Evolutionary conservation across 2,113 vertebrate species (phyloP), one percentile per base, ranked within the genome.

Genomic region (Platichthys stellatus): DNA sequence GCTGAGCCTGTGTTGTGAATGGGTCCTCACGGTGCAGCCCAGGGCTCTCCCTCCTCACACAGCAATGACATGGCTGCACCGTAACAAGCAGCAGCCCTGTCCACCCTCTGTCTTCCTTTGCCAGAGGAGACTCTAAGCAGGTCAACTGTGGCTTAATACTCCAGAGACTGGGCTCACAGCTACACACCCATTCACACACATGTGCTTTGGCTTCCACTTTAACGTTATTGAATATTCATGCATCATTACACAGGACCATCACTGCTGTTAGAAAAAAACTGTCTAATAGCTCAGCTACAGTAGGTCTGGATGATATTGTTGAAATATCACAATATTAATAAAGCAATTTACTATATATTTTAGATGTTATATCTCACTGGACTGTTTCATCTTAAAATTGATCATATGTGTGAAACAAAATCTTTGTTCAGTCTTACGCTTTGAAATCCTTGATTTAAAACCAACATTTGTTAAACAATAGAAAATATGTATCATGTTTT

Each of bases 91-190:
- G 68, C 43, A 73, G 72, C 62, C 74, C 72, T 28, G 38, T 80
- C 57, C 35, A 2, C 40, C 24, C 54, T 35, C 69, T 78, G 78
- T 69, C 67, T 84, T 72, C 69, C 3, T 60, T 63, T 74, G 77
- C 78, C 57, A 77, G 69, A 45, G 45, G 78, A 84, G 72, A 74
- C 68, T 56, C 21, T 54, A 82, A 91, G 76, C 87, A 89, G 89
- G 74, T 92, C 90, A 90, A 10, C 87, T 84, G 82, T 87, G 73
- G 81, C 79, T 81, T 92, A 87, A 92, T 88, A 61, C n/a, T n/a
- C 23, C 5, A 31, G 47, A 17, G 47, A 20, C 21, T 60, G 21
- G 63, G 59, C 54, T 58, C 54, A 64, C 62, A 38, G 51, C 40
- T 18, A 17, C 58, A 47, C 53, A 59, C 66, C 35, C 58, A 72